Percentiles rank a stretch among this genome's conserved stretches.
These are phyloP conservation scores for Tetrapedia diversipes DNA, from an alignment of 2,888 invertebrate species.

Conservation along the genomic window DNA sequence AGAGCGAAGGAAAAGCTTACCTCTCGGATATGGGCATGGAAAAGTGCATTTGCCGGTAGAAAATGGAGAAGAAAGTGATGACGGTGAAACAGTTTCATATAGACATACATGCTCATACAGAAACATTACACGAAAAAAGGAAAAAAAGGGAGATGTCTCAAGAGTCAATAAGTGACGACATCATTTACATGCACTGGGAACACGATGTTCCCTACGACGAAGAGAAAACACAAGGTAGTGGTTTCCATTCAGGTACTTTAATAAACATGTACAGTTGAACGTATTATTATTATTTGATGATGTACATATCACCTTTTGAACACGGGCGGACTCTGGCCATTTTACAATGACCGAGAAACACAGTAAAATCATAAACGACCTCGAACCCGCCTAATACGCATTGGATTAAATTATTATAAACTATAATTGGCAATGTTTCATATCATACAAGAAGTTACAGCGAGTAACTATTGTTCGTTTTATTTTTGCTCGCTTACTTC, in stretches of 20 bases:
- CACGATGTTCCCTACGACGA: conserved; percentile 12
- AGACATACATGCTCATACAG: too few species aligned
- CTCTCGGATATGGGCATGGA: not conserved
- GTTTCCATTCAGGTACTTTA: conserved; percentile 61
- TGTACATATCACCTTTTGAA: conserved; percentile 53
- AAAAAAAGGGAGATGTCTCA: conserved; percentile 8
- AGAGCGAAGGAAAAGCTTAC: not conserved
- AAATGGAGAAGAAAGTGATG: conserved; percentile 21
- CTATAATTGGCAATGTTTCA: conserved; percentile 50
- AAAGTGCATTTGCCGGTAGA: conserved; percentile 30
- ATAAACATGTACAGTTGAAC: conserved; percentile 57
- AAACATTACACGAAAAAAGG: not conserved
- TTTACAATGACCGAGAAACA: conserved; percentile 27
- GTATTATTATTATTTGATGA: conserved; percentile 43
- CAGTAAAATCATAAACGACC: conserved; percentile 29
- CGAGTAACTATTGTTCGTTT: conserved; percentile 12
- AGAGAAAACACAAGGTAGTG: conserved; percentile 48
- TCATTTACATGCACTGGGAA: conserved; percentile 32
- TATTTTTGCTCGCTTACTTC: not conserved
- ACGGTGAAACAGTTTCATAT: not conserved
- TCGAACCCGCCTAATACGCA: conserved; percentile 38
- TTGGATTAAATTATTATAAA: conserved; percentile 36
- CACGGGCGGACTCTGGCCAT: conserved; percentile 53
- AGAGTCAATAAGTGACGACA: conserved; percentile 2
- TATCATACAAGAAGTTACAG: conserved; percentile 26